Evolutionary conservation across 2,888 invertebrate species (phyloP), one percentile per base, ranked within the genome.

Genomic region (Crematogaster levior): DNA sequence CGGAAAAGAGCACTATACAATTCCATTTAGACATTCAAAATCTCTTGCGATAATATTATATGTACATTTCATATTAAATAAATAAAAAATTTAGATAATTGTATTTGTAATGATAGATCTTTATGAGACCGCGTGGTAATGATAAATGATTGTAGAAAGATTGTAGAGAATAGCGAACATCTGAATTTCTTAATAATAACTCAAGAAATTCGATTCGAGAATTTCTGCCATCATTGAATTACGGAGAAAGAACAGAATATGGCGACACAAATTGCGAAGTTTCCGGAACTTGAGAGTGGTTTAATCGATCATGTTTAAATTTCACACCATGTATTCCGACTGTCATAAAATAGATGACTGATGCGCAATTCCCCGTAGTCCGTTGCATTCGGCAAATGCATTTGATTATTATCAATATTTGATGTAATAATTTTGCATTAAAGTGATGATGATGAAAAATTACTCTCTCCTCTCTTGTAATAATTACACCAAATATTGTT

Each of bases 241-340:
- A 75, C 65, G 27, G n/a, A 27, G 12, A 37, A 75, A 75, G 65
- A 65, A 65, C 65, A 65, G 51, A 75, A n/a, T 43, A 51, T 12
- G 24, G 51, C 12, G 65, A 75, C 65, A 75, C 51, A 75, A 75
- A 75, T 51, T 75, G 75, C 65, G 7, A 75, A 75, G 65, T 75
- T 75, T 74, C 65, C 37, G 24, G 51, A 65, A 65, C 75, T 75
- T 75, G 24, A 51, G 65, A 75, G 37, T 60, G 51, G 37, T 65
- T 27, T 51, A 51, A 75, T 75, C 75, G 65, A 75, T 75, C 65
- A 65, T 51, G 75, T 65, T 65, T 51, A 63, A 75, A 65, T 75
- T 65, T 75, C 37, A 37, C n/a, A 24, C 46, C 37, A 18, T 40
- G 37, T 24, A 51, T 51, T 75, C 51, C 27, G 65, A 65, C 34